phyloP scores from a whole-genome alignment of 1,140 invertebrate genomes.

The Tetragonula clypearis region DNA sequence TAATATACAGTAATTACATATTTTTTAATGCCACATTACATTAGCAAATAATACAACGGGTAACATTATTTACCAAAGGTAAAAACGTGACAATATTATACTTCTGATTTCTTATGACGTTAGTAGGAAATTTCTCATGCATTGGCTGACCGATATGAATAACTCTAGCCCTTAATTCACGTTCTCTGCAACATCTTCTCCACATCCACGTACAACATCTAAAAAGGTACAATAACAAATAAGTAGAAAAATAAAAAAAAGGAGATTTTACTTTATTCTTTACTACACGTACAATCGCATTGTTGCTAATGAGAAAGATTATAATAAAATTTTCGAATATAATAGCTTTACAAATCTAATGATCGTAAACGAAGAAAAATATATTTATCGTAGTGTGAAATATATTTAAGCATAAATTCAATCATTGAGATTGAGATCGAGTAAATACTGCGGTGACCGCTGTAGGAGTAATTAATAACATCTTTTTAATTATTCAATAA shows the following conservation, averaged over 20 bases:
- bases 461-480: not conserved
- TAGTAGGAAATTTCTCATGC: constrained; percentile 93
- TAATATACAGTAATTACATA: constrained; percentile 40
- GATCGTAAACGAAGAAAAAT: not conserved
- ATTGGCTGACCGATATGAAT: constrained; percentile 86
- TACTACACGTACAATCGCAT: no score
- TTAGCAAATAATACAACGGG: constrained; percentile 36
- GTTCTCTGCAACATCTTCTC: constrained; percentile 86
- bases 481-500: not conserved
- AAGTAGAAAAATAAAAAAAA: not conserved
- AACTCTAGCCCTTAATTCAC: constrained; percentile 85
- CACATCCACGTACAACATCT: constrained; percentile 84
- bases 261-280: not conserved
- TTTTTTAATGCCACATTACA: not conserved
- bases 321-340: not conserved
- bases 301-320: not conserved
- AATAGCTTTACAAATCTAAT: not conserved
- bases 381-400: not conserved
- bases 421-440: not conserved
- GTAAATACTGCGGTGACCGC: not conserved
- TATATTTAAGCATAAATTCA: not conserved
- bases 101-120: constrained; percentile 99
- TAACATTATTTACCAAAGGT: constrained; percentile 88
- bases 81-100: constrained; percentile 99
- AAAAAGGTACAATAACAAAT: not conserved